phyloP scores from a whole-genome alignment of 2,797 vertebrate genomes.

The Poeciliopsis turneri region DNA sequence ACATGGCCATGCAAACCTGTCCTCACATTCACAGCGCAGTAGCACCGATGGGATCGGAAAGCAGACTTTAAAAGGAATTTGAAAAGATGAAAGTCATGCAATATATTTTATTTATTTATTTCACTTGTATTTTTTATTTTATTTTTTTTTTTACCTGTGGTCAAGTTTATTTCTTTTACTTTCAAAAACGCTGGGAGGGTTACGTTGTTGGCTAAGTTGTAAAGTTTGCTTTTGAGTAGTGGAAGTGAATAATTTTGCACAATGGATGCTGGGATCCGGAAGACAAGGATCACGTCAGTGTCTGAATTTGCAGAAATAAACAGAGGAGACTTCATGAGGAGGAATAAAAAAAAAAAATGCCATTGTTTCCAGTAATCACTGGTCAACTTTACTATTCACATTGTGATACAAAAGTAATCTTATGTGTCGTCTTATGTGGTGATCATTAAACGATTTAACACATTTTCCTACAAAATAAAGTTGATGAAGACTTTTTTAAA shows the following conservation, averaged over 20 bases:
- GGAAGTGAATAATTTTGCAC: background rate
- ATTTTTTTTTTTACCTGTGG: background rate
- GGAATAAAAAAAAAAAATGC: background rate
- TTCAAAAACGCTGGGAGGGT: background rate
- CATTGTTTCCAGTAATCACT: background rate
- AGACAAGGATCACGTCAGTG: background rate
- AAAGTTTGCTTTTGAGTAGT: background rate
- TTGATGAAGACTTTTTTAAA: too few relatives aligned
- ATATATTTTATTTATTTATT: background rate
- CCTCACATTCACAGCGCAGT: background rate
- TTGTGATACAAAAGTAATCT: background rate
- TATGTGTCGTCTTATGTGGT: too few relatives aligned
- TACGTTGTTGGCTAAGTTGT: background rate
- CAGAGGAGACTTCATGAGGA: background rate
- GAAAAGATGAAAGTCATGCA: background rate
- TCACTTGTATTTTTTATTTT: too few relatives aligned
- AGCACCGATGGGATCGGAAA: accelerated
- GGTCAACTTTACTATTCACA: background rate
- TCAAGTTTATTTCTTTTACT: background rate
- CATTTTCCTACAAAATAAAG: too few relatives aligned
- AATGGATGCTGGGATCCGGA: background rate
- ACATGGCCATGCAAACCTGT: background rate
- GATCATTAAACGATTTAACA: too few relatives aligned
- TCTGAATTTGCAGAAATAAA: background rate
- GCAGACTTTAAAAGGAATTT: background rate